Base-by-base conservation (phyloP, 2,113 vertebrate genomes). In the Lepisosteus osseus region DNA sequence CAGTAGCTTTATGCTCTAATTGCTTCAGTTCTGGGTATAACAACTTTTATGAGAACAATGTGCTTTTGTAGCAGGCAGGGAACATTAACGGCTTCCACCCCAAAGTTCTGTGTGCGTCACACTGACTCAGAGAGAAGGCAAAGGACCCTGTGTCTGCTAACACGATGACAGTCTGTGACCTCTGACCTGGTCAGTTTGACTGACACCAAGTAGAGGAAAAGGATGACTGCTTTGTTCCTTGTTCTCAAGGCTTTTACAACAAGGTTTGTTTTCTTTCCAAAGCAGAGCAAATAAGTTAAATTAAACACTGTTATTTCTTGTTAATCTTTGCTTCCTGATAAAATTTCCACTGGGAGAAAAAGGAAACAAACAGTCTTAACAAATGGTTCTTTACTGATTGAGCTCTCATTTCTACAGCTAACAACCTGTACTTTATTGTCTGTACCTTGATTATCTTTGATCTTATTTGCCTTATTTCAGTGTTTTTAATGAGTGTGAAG, bases 101-200 rank as follows among this genome's bases (percentile, higher is more conserved):
- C 17, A 13, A 4, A 40, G n/a, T 6, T 68, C 4, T 12, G 17
- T 54, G 3, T 68, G 47, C 40, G 51, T 81, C 74, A 88, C 86
- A 86, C 75, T 82, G 79, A 41, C 80, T 80, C 83, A 85, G 80
- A 80, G 3, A 51, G 74, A 68, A 59, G 57, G 0, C 63, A 78
- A 80, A 64, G 65, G 56, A 29, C 15, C 71, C 47, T 7, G 47
- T 67, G 12, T 67, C 40, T 43, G 61, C n/a, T 17, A 9, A 54
- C 12, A 3, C 62, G 17, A 9, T 14, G 66, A 54, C 2, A 11
- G 66, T 14, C 54, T 61, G 0, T 69, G 74, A 76, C 84, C 83
- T 84, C 69, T 86, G 85, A 85, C 85, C 64, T 88, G 88, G 87
- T 86, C 85, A 88, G 69, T 89, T 82, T 86, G 86, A 86, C 64